Conservation (phyloP, 2,113 vertebrate genomes). For the rat (Rattus norvegicus) region DNA sequence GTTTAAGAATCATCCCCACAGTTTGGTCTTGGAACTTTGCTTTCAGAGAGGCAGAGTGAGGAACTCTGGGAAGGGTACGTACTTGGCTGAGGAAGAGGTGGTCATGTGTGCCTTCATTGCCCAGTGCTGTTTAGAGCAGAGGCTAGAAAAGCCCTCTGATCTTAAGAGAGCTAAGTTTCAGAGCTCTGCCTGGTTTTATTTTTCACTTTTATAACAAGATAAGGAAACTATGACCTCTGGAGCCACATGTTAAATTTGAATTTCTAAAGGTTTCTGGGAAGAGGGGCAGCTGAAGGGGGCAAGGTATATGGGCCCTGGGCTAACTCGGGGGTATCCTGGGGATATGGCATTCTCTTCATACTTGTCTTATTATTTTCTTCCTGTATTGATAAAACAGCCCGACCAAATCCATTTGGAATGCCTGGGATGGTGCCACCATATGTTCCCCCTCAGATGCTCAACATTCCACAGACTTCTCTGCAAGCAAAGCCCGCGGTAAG, state of each 20-base stretch:
- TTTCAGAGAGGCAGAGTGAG: neutral
- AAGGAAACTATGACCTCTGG: neutral
- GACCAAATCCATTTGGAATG: conserved; percentile 93
- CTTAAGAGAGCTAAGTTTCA: neutral
- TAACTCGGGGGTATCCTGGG: neutral
- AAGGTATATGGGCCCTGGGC: neutral
- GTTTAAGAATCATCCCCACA: neutral
- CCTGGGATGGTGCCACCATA: conserved; percentile 91
- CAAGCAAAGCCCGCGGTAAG: conserved; percentile 92
- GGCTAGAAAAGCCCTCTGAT: neutral
- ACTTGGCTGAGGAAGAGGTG: neutral
- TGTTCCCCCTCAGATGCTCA: conserved; percentile 91
- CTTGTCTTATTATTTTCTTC: conserved; percentile 42
- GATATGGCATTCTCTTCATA: conserved; percentile 13
- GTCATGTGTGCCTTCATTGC: neutral
- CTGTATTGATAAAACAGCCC: conserved; percentile 85
- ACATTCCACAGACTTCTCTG: conserved; percentile 93
- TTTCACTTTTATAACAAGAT: neutral
- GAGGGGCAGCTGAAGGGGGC: neutral
- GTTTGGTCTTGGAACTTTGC: neutral
- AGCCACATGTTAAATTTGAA: neutral
- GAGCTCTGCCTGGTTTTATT: neutral
- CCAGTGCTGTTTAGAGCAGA: neutral
- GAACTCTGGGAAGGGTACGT: neutral
- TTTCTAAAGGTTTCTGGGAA: conserved; percentile 25